phyloP scores from a whole-genome alignment of 2,797 vertebrate genomes.

The Artibeus jamaicensis region DNA sequence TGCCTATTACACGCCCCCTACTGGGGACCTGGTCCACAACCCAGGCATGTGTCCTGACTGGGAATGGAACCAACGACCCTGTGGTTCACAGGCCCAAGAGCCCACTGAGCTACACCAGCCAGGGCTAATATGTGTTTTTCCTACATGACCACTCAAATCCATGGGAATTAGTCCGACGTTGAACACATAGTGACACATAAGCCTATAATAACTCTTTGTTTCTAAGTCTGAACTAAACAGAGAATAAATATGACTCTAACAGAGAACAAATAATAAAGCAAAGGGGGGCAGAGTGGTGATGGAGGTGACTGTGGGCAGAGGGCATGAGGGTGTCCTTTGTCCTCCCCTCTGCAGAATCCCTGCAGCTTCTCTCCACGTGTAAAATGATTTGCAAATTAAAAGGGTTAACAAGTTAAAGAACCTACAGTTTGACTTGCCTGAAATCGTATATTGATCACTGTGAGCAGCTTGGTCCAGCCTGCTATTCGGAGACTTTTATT shows the following conservation, averaged over 20 bases:
- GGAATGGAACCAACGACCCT: too few species aligned
- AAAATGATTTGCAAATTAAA: constrained; percentile 31
- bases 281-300: neutral
- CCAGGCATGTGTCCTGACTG: too few species aligned
- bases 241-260: neutral
- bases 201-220: neutral
- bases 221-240: neutral
- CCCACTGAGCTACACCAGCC: too few species aligned
- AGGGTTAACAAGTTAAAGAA: neutral
- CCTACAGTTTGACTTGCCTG: neutral
- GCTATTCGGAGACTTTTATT: neutral
- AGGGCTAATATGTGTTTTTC: neutral
- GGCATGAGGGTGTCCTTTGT: neutral
- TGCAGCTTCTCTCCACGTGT: neutral
- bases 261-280: neutral
- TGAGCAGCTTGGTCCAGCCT: neutral
- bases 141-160: neutral
- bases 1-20: too few species aligned
- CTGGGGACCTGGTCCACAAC: too few species aligned
- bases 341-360: neutral
- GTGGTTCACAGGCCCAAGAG: too few species aligned
- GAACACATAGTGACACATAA: neutral
- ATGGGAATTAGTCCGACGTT: neutral
- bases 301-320: neutral
- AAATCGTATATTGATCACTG: constrained; percentile 5